Percentiles rank a stretch among this genome's conserved stretches.
Conservation (phyloP, 2,113 vertebrate genomes). For the Scophthalmus maximus region DNA sequence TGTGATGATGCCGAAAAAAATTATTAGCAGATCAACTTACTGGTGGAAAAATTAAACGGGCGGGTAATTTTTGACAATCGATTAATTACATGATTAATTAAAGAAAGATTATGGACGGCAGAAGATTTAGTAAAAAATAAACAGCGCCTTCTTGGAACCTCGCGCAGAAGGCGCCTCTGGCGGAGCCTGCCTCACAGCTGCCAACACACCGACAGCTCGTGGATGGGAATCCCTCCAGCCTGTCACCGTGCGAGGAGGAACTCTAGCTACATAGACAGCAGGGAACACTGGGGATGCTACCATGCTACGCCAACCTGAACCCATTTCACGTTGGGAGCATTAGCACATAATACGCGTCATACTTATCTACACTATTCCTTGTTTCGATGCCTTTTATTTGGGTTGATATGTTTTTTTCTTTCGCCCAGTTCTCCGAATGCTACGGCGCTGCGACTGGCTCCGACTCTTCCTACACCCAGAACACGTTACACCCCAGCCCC, state of each 20-base stretch:
- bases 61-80: neutral
- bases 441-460: no score
- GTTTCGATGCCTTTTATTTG: no score
- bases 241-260: neutral
- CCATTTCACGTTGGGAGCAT: no score
- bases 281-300: no score
- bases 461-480: no score
- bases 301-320: no score
- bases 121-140: neutral
- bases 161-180: neutral
- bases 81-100: neutral
- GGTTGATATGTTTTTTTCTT: no score
- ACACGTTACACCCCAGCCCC: no score
- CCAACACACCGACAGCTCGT: slow-evolving; percentile 6
- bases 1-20: neutral
- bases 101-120: neutral
- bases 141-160: neutral
- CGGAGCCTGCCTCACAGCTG: neutral
- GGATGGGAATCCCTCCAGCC: neutral
- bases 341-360: no score
- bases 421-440: no score
- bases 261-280: neutral
- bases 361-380: no score
- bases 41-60: neutral
- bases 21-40: neutral